A percentile compares a stretch with the other conserved stretches of the same genome.
These are phyloP conservation scores for Cinclus cinclus DNA, from an alignment of 2,113 vertebrate species.

Conservation along the genomic window DNA sequence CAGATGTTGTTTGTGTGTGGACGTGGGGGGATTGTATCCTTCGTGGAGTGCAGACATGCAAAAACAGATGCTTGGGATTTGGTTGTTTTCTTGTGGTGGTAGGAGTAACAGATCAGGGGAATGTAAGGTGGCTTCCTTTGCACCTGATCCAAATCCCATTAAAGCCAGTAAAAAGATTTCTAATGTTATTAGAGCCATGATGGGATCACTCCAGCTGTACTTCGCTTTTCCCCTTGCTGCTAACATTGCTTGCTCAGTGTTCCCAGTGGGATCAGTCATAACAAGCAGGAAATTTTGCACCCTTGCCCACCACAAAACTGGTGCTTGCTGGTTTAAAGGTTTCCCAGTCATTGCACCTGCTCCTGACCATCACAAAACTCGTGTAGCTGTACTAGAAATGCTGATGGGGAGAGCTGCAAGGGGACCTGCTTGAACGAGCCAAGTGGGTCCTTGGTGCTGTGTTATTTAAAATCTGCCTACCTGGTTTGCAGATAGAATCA, in stretches of 20 bases:
- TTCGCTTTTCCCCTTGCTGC: neutral
- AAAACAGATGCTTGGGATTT: neutral
- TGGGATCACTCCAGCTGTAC: neutral
- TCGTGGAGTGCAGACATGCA: neutral
- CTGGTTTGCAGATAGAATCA: neutral
- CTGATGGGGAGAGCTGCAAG: neutral
- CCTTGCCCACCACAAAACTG: neutral
- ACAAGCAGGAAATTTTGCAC: neutral
- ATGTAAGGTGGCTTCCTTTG: neutral
- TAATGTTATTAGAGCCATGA: neutral
- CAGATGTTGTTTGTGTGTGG: neutral
- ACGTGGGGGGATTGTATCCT: neutral
- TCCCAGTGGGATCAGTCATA: neutral
- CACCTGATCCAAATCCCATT: conserved; percentile 10
- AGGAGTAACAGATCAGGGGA: neutral
- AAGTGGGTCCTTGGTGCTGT: fast-evolving
- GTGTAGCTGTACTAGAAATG: neutral
- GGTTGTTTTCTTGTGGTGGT: neutral
- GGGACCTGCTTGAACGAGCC: neutral
- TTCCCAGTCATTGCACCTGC: neutral
- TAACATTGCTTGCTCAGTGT: neutral
- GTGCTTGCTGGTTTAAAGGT: neutral
- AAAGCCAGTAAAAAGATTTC: neutral
- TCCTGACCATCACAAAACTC: neutral
- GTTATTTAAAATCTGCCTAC: neutral